Base-by-base conservation (phyloP, 2,888 invertebrate species). In the Cyaniris semiargus region DNA sequence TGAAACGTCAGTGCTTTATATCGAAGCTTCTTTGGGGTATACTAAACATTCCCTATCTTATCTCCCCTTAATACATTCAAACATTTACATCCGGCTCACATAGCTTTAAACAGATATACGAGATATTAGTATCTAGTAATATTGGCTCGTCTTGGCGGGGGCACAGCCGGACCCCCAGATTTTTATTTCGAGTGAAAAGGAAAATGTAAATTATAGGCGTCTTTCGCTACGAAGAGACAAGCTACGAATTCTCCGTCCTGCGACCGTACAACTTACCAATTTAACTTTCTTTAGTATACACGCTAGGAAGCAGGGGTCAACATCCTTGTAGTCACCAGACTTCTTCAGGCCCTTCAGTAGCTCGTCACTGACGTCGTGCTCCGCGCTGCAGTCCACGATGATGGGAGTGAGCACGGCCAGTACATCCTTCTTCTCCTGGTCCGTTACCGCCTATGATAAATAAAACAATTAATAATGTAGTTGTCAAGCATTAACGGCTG, bases 271-370 rank as follows among this genome's bases (percentile, higher is more conserved):
- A 58, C 72, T 38, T 77, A 77, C 77, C 77, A 77, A 56, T 27
- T 77, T 77, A 23, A 72, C 44, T 58, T 77, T 72, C 27, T 77
- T 77, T 18, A 77, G 38, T 7, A 77, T 34, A 56, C 77, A 77
- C 38, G 77, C 77, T 2, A 77, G 34, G 58, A 77, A 71, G 72
- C 77, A 77, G 8, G 72, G 77, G 27, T 72, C 58, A 23, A 72
- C 21, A 34, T 58, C 77, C 0, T 72, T 72, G 5, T 72, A 72
- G 23, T 72, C 56, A 4, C 72, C 77, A 18, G 58, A 13, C 21
- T 34, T 34, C 23, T 77, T 38, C 4, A 72, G 44, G 0, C 56
- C n/a, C 38, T 77, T 72, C 0, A 58, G 6, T 8, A 77, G 5
- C 0, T 77, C 77, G 2, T 58, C 71, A 5, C 58, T 72, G 23